Conservation (phyloP, 2,888 invertebrate species). For the Meghimatium bilineatum region DNA sequence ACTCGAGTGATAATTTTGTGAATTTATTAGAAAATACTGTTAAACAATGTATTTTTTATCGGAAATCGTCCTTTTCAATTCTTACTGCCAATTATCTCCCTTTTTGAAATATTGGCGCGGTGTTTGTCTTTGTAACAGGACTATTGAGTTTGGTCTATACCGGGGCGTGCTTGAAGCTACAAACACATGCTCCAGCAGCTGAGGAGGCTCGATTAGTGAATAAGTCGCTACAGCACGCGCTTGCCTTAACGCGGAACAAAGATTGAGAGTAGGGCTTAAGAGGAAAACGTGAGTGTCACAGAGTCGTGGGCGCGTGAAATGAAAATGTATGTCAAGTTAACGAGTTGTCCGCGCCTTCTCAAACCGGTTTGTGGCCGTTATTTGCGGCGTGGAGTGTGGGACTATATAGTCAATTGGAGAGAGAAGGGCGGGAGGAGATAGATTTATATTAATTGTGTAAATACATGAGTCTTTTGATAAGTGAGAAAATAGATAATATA, state of each 20-base stretch:
- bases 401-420: too few species aligned
- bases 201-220: neutral
- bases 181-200: neutral
- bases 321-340: conserved; percentile 5
- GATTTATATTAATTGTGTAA: too few species aligned
- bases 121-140: neutral
- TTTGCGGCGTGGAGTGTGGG: neutral
- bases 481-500: too few species aligned
- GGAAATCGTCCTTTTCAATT: neutral
- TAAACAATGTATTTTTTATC: neutral
- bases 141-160: neutral
- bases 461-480: too few species aligned
- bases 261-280: conserved; percentile 4
- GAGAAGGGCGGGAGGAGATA: too few species aligned
- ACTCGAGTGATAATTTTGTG: neutral
- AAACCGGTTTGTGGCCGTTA: neutral
- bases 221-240: conserved; percentile 10
- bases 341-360: neutral
- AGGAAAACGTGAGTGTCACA: neutral
- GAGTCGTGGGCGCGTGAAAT: conserved; percentile 6
- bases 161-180: neutral
- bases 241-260: conserved; percentile 2
- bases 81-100: neutral
- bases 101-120: neutral
- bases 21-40: neutral